Evolutionary conservation across 2,797 vertebrate species (phyloP).

Genomic region (Morelia viridis): DNA sequence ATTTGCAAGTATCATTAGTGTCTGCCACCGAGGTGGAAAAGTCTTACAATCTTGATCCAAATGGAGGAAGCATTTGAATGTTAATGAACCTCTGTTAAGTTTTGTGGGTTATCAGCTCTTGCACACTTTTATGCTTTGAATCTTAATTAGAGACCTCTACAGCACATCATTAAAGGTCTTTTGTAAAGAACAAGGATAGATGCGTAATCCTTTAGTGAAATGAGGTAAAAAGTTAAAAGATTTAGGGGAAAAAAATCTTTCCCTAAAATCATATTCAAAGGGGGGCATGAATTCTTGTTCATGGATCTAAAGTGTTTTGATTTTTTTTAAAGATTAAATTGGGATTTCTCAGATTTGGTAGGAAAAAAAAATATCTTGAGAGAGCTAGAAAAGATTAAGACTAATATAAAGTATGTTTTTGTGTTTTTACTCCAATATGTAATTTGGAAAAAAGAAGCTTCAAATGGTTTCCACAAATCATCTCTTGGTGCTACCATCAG

Average conservation of each 20-base stretch:
- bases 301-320: constrained; percentile 50
- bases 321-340: constrained; percentile 35
- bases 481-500: not conserved
- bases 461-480: not conserved
- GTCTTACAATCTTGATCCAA: constrained; percentile 72
- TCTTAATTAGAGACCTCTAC: constrained; percentile 72
- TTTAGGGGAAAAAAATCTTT: constrained; percentile 57
- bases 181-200: constrained; percentile 59
- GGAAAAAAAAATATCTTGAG: not conserved
- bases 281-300: constrained; percentile 48
- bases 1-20: constrained; percentile 83
- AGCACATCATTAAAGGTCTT: constrained; percentile 68
- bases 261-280: constrained; percentile 53
- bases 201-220: constrained; percentile 66
- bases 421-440: not conserved
- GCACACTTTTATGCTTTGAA: constrained; percentile 66
- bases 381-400: not conserved
- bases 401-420: not conserved
- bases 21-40: constrained; percentile 77
- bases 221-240: constrained; percentile 63
- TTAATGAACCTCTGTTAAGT: constrained; percentile 69
- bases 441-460: not conserved
- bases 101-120: constrained; percentile 70
- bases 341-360: not conserved
- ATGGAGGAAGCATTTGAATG: constrained; percentile 74